These are phyloP conservation scores for Takifugu ocellatus DNA, from an alignment of 2,797 vertebrate genomes.

Conservation along the genomic window DNA sequence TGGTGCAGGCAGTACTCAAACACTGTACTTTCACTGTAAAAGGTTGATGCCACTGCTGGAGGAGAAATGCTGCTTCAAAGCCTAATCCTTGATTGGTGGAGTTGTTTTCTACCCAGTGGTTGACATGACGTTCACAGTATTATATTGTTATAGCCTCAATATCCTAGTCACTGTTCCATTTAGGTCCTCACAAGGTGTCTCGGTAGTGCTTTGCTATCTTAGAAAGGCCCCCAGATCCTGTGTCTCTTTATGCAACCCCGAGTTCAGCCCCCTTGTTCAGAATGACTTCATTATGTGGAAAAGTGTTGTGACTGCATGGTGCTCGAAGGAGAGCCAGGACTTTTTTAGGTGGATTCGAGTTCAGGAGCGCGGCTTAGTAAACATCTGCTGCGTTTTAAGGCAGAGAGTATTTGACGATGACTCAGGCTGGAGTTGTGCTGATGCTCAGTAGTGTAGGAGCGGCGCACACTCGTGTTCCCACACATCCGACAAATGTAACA, in stretches of 20 bases:
- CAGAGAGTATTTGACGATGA: slow-evolving; percentile 9
- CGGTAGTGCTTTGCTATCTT: slow-evolving; percentile 9
- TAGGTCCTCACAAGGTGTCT: slow-evolving; percentile 11
- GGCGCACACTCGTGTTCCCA: slow-evolving; percentile 10
- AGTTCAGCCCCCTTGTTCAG: slow-evolving; percentile 15
- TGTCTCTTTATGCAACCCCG: slow-evolving; percentile 57
- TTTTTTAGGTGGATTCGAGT: slow-evolving; percentile 8
- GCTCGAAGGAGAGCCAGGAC: slow-evolving; percentile 8
- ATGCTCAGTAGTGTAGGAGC: slow-evolving; percentile 7
- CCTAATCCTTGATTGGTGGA: slow-evolving; percentile 19
- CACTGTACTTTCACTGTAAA: slow-evolving; percentile 40
- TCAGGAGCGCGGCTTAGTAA: slow-evolving; percentile 28
- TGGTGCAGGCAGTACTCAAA: slow-evolving; percentile 40
- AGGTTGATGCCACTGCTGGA: slow-evolving; percentile 23
- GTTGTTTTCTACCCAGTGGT: slow-evolving; percentile 5
- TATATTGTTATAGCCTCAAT: background rate
- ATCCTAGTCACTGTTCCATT: background rate
- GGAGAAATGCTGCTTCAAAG: slow-evolving; percentile 6
- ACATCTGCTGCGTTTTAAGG: slow-evolving; percentile 5
- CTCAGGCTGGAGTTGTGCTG: background rate
- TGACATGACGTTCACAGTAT: background rate
- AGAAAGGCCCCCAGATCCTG: slow-evolving; percentile 27
- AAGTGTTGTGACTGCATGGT: slow-evolving; percentile 49
- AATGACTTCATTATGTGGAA: slow-evolving; percentile 67
- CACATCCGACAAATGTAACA: slow-evolving; percentile 28